phyloP scores from a whole-genome alignment of 2,888 invertebrate species.

The Orchesella flavescens region DNA sequence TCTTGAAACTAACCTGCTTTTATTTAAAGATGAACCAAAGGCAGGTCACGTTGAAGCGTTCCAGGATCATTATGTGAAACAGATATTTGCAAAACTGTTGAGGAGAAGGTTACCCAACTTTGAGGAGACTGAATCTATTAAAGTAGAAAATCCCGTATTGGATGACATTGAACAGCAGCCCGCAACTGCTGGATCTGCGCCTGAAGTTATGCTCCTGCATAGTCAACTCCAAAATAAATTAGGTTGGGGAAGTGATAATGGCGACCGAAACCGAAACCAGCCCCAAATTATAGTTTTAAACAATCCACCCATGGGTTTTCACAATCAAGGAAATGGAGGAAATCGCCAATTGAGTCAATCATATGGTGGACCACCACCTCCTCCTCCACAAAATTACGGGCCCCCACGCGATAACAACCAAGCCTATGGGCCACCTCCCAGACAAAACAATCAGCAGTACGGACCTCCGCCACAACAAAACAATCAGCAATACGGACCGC shows the following conservation, averaged over 20 bases:
- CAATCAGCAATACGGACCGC: conserved; percentile 12
- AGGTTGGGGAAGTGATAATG: conserved; percentile 42
- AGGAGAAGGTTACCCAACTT: background rate
- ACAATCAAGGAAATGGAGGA: too few species aligned
- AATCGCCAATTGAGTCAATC: background rate
- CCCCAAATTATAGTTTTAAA: background rate
- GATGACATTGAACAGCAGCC: background rate
- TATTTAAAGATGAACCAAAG: conserved; percentile 26
- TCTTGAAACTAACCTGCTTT: conserved; percentile 6
- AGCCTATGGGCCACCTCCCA: background rate
- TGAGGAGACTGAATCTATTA: background rate
- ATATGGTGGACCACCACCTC: background rate
- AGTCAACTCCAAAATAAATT: conserved; percentile 36
- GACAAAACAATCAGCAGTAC: background rate
- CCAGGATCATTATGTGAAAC: conserved; percentile 24
- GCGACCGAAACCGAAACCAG: background rate
- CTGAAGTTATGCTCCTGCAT: conserved; percentile 37
- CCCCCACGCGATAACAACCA: background rate
- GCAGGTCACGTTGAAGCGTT: conserved; percentile 24
- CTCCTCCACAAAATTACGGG: background rate
- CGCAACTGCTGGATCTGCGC: background rate
- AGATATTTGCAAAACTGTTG: conserved; percentile 22
- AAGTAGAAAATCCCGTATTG: background rate
- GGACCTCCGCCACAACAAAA: conserved; percentile 1
- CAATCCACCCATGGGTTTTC: background rate